Evolutionary conservation across 53 echinoderm and acorn worm species (phyloP).

Genomic region (Temnopleurus reevesii): DNA sequence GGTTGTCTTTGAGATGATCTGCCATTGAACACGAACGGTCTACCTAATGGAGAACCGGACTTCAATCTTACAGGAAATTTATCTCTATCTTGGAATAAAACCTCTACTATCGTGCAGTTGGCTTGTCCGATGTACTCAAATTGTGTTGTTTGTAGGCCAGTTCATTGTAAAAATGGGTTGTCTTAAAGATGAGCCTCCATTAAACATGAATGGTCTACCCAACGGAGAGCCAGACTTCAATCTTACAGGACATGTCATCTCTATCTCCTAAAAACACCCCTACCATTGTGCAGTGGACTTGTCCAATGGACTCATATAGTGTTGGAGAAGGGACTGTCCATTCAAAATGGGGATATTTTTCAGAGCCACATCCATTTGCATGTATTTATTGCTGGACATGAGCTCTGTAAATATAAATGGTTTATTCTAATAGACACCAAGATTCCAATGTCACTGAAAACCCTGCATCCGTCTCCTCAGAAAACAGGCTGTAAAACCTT

Average conservation of each 20-base stretch:
- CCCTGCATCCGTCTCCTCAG: too few species aligned
- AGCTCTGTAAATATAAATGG: too few species aligned
- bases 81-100: conserved; percentile 59
- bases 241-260: conserved; percentile 46
- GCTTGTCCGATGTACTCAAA: background rate
- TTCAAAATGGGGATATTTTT: background rate
- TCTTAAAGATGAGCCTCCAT: conserved; percentile 50
- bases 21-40: conserved; percentile 22
- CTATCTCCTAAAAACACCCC: conserved; percentile 48
- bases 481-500: too few species aligned
- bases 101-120: background rate
- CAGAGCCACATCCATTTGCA: too few species aligned
- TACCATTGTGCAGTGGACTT: background rate
- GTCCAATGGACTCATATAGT: background rate
- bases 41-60: conserved; percentile 69
- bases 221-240: conserved; percentile 62
- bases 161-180: background rate
- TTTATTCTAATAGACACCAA: too few species aligned
- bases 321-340: background rate
- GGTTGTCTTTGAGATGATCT: too few species aligned
- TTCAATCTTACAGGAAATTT: conserved; percentile 57
- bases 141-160: background rate
- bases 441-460: too few species aligned
- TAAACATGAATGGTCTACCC: conserved; percentile 55
- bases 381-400: too few species aligned